phyloP scores from a whole-genome alignment of 2,888 invertebrate species.

The Dimorphilus gyrociliatus region DNA sequence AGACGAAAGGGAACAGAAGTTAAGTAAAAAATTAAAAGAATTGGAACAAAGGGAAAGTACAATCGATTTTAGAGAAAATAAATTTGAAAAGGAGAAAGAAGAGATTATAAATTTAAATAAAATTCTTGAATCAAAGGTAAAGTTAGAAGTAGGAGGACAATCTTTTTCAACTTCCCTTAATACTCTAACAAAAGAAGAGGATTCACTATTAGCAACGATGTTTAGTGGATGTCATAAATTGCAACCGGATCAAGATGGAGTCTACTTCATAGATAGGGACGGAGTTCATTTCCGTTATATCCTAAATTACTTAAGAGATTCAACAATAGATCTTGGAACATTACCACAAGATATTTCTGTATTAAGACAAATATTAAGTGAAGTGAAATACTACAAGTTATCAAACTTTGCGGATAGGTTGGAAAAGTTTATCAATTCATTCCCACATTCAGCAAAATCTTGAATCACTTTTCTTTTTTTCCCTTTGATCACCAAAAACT shows the following conservation, averaged over 20 bases:
- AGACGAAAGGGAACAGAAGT: conserved; percentile 5
- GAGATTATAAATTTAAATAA: conserved; percentile 11
- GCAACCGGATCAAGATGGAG: conserved; percentile 13
- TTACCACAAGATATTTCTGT: conserved; percentile 10
- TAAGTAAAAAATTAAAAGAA: conserved; percentile 5
- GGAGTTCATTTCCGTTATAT: conserved; percentile 23
- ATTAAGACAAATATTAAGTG: conserved; percentile 12
- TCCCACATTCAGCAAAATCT: no score
- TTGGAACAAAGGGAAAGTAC: conserved; percentile 9
- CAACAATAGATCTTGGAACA: conserved; percentile 14
- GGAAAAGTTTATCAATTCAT: no score
- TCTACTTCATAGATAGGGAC: conserved; percentile 18
- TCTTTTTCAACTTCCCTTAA: conserved; percentile 14
- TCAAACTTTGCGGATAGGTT: no score
- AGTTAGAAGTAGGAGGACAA: conserved; percentile 16
- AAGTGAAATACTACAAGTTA: conserved; percentile 16
- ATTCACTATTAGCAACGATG: conserved; percentile 15
- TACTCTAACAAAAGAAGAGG: conserved; percentile 12
- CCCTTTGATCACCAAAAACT: no score
- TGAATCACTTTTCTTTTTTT: no score
- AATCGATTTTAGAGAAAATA: no score
- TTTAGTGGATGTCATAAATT: conserved; percentile 15
- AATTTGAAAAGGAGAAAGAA: conserved; percentile 11
- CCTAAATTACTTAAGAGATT: conserved; percentile 30
- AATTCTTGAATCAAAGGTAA: conserved; percentile 13